These are phyloP conservation scores for Cheumatopsyche charites DNA, from an alignment of 1,140 invertebrate genomes.

Conservation along the genomic window DNA sequence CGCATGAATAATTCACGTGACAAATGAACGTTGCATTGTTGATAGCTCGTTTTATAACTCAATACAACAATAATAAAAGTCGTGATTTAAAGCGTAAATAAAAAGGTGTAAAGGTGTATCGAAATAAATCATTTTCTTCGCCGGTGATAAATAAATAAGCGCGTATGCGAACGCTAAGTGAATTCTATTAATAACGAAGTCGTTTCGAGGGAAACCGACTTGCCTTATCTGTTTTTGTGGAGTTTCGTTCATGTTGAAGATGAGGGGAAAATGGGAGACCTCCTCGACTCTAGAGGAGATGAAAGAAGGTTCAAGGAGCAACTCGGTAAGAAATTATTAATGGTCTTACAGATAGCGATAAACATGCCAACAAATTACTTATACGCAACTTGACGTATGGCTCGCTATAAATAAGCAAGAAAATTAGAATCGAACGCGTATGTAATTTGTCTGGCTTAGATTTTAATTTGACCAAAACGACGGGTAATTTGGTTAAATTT, in stretches of 20 bases:
- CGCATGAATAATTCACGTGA: constrained; percentile 35
- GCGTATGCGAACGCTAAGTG: constrained; percentile 1
- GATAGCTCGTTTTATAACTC: constrained; percentile 4
- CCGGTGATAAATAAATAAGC: background rate
- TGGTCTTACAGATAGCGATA: constrained; percentile 40
- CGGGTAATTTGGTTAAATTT: no score
- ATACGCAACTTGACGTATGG: constrained; percentile 36
- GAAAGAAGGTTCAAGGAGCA: constrained; percentile 16
- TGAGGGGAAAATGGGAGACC: background rate
- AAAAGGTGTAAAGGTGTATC: no score
- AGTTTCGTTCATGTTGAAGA: constrained; percentile 1
- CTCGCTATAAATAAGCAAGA: background rate
- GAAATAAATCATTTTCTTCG: no score
- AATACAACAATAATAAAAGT: background rate
- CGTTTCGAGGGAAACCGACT: background rate
- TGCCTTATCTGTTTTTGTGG: constrained; percentile 14
- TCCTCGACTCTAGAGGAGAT: constrained; percentile 3
- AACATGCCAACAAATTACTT: constrained; percentile 43
- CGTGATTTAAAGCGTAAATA: no score
- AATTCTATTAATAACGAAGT: constrained; percentile 7
- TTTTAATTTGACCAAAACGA: no score
- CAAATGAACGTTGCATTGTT: constrained; percentile 18
- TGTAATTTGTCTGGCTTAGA: no score
- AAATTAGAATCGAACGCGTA: background rate
- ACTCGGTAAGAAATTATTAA: constrained; percentile 35